Percentiles rank a stretch among this genome's conserved stretches.
Evolutionary conservation across 1,140 invertebrate genomes (phyloP).

Genomic region (Orius laevigatus): DNA sequence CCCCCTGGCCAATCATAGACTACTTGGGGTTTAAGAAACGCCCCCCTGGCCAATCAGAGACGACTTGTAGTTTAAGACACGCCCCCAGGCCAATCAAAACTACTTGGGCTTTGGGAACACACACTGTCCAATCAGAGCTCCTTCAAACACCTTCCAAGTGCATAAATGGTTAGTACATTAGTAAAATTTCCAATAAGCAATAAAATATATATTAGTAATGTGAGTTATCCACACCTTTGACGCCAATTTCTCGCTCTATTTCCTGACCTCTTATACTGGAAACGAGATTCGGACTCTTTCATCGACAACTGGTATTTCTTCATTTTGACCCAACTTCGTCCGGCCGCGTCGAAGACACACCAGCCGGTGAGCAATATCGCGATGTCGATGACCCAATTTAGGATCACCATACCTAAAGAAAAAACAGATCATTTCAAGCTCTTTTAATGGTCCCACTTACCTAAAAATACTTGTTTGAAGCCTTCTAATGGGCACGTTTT

Average conservation of each 20-base stretch:
- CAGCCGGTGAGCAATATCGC: conserved; percentile 62
- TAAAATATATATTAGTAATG: no score
- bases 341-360: conserved; percentile 78
- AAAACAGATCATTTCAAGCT: neutral
- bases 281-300: conserved; percentile 50
- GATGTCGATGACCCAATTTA: conserved; percentile 59
- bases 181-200: no score
- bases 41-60: no score
- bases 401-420: conserved; percentile 54
- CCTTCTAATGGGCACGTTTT: conserved; percentile 45
- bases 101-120: no score
- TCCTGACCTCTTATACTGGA: conserved; percentile 60
- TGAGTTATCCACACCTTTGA: conserved; percentile 43
- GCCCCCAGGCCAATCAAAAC: no score
- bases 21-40: no score
- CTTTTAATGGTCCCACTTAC: conserved; percentile 33
- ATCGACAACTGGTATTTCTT: conserved; percentile 74
- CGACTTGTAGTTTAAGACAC: no score
- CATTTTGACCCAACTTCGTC: conserved; percentile 86
- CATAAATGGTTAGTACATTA: no score
- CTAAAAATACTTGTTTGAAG: conserved; percentile 58
- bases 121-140: no score
- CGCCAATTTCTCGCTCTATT: conserved; percentile 72
- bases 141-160: no score
- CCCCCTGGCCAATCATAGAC: no score